Conservation (phyloP, 2,797 vertebrate genomes). For the Sciaenops ocellatus region DNA sequence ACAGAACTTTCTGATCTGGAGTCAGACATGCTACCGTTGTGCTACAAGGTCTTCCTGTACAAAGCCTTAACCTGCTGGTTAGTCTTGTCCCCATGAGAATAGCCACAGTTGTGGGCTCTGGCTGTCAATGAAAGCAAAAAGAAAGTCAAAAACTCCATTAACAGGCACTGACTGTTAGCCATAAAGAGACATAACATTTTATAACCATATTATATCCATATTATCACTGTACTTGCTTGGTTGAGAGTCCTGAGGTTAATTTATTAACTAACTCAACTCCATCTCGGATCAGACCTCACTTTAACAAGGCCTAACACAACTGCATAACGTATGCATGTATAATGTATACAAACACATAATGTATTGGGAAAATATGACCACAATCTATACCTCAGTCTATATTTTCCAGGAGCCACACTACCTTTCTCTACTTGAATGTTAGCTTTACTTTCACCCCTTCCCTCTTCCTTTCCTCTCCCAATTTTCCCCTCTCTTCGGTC, state of each 20-base stretch:
- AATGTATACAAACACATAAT: neutral
- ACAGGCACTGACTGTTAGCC: neutral
- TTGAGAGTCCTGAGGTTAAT: neutral
- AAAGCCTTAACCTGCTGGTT: rapidly evolving
- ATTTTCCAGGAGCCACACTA: neutral
- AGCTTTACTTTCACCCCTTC: neutral
- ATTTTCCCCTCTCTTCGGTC: neutral
- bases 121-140: constrained; percentile 2
- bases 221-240: neutral
- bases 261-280: neutral
- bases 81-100: neutral
- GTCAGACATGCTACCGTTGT: constrained; percentile 6
- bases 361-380: neutral
- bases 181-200: neutral
- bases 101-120: neutral
- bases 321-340: neutral
- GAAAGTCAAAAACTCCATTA: neutral
- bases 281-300: neutral
- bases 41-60: constrained; percentile 12
- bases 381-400: neutral
- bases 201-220: too few species aligned
- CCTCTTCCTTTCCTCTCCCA: neutral
- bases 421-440: neutral
- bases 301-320: neutral
- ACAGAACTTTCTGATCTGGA: constrained; percentile 24